Conservation (phyloP, 2,797 vertebrate genomes). For the Paratrypauchen microcephalus region DNA sequence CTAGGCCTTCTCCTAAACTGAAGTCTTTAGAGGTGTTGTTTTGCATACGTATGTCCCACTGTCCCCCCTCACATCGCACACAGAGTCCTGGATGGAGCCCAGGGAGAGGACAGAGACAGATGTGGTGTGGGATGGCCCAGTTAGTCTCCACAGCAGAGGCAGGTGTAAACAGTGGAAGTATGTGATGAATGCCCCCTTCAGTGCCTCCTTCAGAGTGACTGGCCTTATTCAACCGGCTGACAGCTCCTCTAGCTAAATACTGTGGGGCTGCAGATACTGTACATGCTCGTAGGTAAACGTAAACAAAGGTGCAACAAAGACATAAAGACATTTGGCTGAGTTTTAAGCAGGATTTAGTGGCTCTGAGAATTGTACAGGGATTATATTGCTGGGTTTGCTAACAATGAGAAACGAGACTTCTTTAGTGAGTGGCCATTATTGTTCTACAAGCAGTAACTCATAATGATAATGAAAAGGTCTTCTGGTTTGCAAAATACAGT, state of each 20-base stretch:
- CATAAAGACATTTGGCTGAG: slow-evolving; percentile 13
- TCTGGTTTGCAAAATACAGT: background rate
- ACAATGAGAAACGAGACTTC: slow-evolving; percentile 40
- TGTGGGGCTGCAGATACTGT: slow-evolving; percentile 62
- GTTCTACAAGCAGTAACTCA: background rate
- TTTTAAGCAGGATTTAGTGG: slow-evolving; percentile 6
- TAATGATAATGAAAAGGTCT: background rate
- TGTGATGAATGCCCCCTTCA: slow-evolving; percentile 78
- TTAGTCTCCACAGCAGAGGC: slow-evolving; percentile 73
- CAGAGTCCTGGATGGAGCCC: slow-evolving; percentile 46
- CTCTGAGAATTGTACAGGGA: slow-evolving; percentile 8
- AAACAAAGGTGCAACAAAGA: slow-evolving; percentile 6
- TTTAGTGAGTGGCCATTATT: background rate
- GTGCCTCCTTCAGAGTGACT: slow-evolving; percentile 76
- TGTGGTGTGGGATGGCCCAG: slow-evolving; percentile 59
- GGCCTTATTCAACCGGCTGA: slow-evolving; percentile 72
- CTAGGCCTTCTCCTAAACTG: background rate
- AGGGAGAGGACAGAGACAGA: slow-evolving; percentile 45
- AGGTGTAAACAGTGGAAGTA: slow-evolving; percentile 72
- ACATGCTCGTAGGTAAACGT: slow-evolving; percentile 49
- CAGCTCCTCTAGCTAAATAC: slow-evolving; percentile 69
- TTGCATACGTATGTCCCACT: background rate
- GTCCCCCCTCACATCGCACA: background rate
- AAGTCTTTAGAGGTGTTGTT: background rate
- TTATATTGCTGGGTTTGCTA: slow-evolving; percentile 43